Evolutionary conservation across 2,888 invertebrate species (phyloP).

Genomic region (Dyspetes luteomarginatus): DNA sequence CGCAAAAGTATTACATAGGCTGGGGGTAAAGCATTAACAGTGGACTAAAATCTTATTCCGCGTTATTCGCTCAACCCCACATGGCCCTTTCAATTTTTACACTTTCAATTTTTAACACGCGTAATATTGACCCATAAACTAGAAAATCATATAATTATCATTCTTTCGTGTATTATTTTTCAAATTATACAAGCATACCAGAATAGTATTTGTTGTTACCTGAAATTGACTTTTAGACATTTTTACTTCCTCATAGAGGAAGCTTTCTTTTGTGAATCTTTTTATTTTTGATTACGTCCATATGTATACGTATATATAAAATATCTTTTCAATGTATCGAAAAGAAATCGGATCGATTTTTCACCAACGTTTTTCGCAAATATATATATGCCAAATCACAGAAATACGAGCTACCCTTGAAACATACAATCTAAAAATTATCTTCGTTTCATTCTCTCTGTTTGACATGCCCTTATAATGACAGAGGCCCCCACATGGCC

Average conservation of each 20-base stretch:
- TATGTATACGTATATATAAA: no score
- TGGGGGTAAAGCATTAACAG: slow-evolving; percentile 11
- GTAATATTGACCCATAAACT: slow-evolving; percentile 10
- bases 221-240: no score
- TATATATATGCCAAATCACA: no score
- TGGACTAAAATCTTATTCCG: background rate
- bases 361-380: background rate
- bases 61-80: background rate
- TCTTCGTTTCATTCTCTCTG: slow-evolving; percentile 3
- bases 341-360: background rate
- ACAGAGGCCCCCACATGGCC: background rate
- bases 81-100: background rate
- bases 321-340: background rate
- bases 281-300: no score
- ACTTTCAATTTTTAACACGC: background rate
- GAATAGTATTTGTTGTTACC: no score
- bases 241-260: no score
- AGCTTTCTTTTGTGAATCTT: no score
- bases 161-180: no score
- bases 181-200: no score
- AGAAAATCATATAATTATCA: no score
- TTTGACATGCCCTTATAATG: slow-evolving; percentile 29
- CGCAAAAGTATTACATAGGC: background rate
- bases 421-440: no score
- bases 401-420: no score